Conservation (phyloP, 2,888 invertebrate genomes). For the Pyrrhosoma nymphula region DNA sequence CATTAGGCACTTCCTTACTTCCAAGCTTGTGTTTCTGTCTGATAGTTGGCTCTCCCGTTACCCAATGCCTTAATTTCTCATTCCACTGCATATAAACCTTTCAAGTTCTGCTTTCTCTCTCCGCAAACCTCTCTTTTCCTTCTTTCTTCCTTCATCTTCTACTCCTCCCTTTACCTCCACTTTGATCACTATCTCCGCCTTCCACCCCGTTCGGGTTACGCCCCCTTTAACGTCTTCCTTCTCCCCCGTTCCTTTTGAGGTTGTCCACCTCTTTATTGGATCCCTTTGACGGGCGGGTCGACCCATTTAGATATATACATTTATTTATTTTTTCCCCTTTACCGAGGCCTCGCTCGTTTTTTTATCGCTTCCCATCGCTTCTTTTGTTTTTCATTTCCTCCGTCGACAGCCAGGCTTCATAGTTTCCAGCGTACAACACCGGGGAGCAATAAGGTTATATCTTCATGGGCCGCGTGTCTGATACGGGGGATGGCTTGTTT, state of each 20-base stretch:
- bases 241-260: not conserved
- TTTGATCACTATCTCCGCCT: no score
- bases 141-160: not conserved
- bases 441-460: not conserved
- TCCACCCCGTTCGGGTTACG: not conserved
- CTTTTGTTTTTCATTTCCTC: conserved; percentile 33
- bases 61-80: no score
- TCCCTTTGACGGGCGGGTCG: not conserved
- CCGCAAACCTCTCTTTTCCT: not conserved
- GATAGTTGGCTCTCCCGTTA: no score
- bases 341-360: not conserved
- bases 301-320: not conserved
- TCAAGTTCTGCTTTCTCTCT: not conserved
- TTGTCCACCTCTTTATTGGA: conserved; percentile 34
- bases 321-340: not conserved
- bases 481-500: not conserved
- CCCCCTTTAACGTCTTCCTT: not conserved
- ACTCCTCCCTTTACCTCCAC: not conserved
- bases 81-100: not conserved
- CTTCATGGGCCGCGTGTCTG: not conserved
- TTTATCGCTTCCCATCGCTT: not conserved
- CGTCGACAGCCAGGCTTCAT: not conserved
- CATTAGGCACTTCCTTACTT: no score
- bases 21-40: no score
- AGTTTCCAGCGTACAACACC: not conserved